Conservation (phyloP, 2,113 vertebrate species). For the Vidua chalybeata region DNA sequence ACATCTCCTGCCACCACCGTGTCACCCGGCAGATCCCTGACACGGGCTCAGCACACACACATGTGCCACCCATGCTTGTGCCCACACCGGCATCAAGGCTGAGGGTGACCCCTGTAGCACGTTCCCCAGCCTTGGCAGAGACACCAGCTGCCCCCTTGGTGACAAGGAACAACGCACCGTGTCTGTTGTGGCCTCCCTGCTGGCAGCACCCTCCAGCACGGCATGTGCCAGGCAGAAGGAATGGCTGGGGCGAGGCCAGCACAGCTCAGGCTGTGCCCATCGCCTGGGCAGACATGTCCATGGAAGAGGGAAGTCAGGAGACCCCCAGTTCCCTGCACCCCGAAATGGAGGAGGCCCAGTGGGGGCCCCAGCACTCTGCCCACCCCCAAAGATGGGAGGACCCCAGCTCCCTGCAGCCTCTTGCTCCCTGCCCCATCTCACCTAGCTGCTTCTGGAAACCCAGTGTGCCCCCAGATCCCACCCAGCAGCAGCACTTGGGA, state of each 20-base stretch:
- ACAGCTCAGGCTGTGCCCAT: neutral
- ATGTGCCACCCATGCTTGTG: fast-evolving
- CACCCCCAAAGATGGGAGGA: neutral
- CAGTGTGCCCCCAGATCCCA: neutral
- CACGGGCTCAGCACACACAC: fast-evolving
- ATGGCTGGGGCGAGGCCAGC: neutral
- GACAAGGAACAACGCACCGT: fast-evolving
- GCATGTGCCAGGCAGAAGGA: neutral
- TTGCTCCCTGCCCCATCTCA: neutral
- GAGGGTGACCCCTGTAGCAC: fast-evolving
- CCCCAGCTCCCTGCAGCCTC: neutral
- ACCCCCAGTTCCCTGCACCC: neutral
- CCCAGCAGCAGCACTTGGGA: neutral
- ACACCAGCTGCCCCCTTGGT: neutral
- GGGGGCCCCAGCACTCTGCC: neutral
- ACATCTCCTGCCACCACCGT: neutral
- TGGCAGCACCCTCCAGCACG: neutral
- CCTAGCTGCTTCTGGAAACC: neutral
- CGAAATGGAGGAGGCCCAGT: fast-evolving
- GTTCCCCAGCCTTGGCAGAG: neutral
- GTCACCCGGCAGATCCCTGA: neutral
- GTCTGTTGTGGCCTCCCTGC: too few relatives aligned
- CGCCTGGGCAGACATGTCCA: fast-evolving
- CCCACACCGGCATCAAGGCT: neutral
- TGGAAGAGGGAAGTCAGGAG: neutral